These are phyloP conservation scores for Halesus radiatus DNA, from an alignment of 1,140 invertebrate species.

Conservation along the genomic window DNA sequence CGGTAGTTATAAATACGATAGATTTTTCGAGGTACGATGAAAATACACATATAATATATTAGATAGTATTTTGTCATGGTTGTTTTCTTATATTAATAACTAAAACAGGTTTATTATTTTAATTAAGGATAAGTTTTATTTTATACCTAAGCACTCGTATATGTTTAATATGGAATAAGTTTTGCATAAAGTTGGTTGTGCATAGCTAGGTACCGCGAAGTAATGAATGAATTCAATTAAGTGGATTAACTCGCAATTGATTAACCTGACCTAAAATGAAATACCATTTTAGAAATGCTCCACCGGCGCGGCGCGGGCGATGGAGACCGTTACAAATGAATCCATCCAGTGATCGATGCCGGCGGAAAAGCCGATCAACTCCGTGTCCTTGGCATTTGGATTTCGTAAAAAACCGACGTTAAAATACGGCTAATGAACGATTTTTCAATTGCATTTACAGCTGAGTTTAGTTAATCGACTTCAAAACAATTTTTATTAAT, in stretches of 20 bases:
- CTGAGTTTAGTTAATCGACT: slow-evolving; percentile 18
- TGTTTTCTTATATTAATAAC: no score
- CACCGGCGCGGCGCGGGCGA: neutral
- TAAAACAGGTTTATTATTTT: no score
- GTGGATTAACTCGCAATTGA: slow-evolving; percentile 14
- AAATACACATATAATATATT: no score
- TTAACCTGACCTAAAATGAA: slow-evolving; percentile 18
- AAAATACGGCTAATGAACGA: slow-evolving; percentile 26
- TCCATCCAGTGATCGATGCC: slow-evolving; percentile 33
- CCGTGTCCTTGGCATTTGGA: slow-evolving; percentile 44
- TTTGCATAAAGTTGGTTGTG: no score
- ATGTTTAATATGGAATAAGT: no score
- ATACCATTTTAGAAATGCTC: slow-evolving; percentile 21
- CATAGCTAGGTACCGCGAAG: no score
- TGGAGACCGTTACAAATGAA: slow-evolving; percentile 41
- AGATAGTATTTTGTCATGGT: no score
- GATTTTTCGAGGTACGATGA: no score
- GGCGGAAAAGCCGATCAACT: slow-evolving; percentile 18
- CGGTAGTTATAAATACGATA: no score
- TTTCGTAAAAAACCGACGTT: slow-evolving; percentile 11
- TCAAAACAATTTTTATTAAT: slow-evolving; percentile 22
- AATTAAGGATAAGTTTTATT: no score
- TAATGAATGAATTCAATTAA: no score
- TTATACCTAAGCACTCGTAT: no score
- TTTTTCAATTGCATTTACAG: slow-evolving; percentile 26